Evolutionary conservation across 2,113 vertebrate species (phyloP), one percentile per base, ranked within the genome.

Genomic region (Aplodontia rufa): DNA sequence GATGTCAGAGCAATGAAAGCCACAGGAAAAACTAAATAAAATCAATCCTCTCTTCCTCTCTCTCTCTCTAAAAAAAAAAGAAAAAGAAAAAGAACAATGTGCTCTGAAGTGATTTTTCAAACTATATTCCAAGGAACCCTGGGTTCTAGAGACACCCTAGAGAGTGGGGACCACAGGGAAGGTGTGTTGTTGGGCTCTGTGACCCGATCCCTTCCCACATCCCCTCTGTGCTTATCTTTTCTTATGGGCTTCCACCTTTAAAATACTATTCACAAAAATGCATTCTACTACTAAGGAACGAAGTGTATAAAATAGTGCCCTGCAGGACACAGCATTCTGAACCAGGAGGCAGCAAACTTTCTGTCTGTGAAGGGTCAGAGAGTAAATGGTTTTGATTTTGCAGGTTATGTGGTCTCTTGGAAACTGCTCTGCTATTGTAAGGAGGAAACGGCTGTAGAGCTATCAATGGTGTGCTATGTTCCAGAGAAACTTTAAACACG

Each of bases 401-500:
- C 17, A 53, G 49, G 35, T 28, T 75, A n/a, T 11, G 6, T 8
- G 35, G n/a, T 68, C 51, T 89, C 53, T 91, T 14, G 2, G 28
- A 12, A 42, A 42, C 40, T 16, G 37, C 24, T 89, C 45, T 84
- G 22, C 22, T 35, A 6, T 49, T 87, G 3, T 11, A 58, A 68
- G 83, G 53, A 49, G 16, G 53, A 96, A 87, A 37, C 28, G 35
- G 16, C 26, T 74, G 9, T 14, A 35, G 80, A 79, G 32, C 42
- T 74, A 74, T 68, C 66, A 79, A 55, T 20, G 17, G 35, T 28
- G 8, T 94, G 40, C 26, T 69, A 30, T 40, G 26, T 60, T 75
- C 40, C 91, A 95, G 32, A 51, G 79, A 91, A 94, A 93, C 69
- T 91, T 96, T 87, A 82, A 87, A 74, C 12, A 71, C 30, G 37